Evolutionary conservation across 2,797 vertebrate species (phyloP).

Genomic region (Etheostoma perlongum): DNA sequence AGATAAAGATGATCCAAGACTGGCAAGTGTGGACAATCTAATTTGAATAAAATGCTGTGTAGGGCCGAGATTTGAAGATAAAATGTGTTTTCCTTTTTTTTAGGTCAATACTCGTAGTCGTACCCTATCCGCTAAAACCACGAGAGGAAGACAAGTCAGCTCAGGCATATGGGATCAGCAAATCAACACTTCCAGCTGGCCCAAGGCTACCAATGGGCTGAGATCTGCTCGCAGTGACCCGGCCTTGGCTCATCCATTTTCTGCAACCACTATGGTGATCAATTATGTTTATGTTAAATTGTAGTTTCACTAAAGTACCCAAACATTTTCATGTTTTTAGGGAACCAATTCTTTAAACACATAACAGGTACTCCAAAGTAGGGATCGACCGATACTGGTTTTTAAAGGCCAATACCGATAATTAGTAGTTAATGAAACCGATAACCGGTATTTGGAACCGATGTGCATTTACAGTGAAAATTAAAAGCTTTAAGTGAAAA

Average conservation of each 20-base stretch:
- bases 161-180: slow-evolving; percentile 59
- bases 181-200: slow-evolving; percentile 4
- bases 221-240: slow-evolving; percentile 76
- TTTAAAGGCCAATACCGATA: too few species aligned
- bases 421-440: too few species aligned
- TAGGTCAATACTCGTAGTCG: slow-evolving; percentile 46
- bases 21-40: neutral
- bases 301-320: neutral
- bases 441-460: too few species aligned
- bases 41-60: neutral
- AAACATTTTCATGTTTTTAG: neutral
- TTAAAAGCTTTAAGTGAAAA: too few species aligned
- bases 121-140: slow-evolving; percentile 50
- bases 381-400: too few species aligned
- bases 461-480: too few species aligned
- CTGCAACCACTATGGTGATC: slow-evolving; percentile 49
- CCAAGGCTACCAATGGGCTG: slow-evolving; percentile 49
- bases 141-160: slow-evolving; percentile 23
- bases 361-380: neutral
- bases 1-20: neutral
- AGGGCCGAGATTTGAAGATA: neutral
- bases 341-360: slow-evolving; percentile 6
- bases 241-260: slow-evolving; percentile 38
- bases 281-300: slow-evolving; percentile 1
- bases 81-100: slow-evolving; percentile 27